Base-by-base conservation (phyloP, 2,888 invertebrate genomes). In the Aspidiotus rigidus region DNA sequence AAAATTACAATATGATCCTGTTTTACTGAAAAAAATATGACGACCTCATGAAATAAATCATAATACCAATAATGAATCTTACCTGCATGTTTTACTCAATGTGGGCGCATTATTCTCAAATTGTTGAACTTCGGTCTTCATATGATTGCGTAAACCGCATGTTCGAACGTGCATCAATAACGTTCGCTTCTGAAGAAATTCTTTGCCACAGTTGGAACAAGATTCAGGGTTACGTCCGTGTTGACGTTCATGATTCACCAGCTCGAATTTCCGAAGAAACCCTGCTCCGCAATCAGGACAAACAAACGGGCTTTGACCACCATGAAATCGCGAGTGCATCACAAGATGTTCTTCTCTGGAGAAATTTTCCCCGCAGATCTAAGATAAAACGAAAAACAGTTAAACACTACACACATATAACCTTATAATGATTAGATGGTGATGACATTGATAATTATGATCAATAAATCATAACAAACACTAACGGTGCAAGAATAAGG, bases 281-380 rank as follows among this genome's bases (percentile, higher is more conserved):
- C 89, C 88, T 66, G 86, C 87, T 28, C 90, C 89, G 77, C 97
- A 97, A 77, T 92, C 92, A 67, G 87, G 85, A 79, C 97, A 97
- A 74, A 89, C 89, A 80, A 95, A 97, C 11, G 97, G 96, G 76
- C 93, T 91, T 75, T 95, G 86, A 8, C 96, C 96, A n/a, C 93
- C 94, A 79, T 95, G 94, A 80, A 93, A 93, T 71, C 76, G 75
- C 73, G 80, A 81, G 77, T 81, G 80, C 80, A 81, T 81, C 72
- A 81, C 80, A 62, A 93, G 84, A 77, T 93, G 93, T 78, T 93
- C 93, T 77, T 92, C 86, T 73, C 93, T 86, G 11, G 91, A 90
- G 79, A 93, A 94, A 72, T 93, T 92, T 79, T 97, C 97, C 5
- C 88, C 89, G 77, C 97, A 98, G 72, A 93, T 89, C 75, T 75